Evolutionary conservation across 1,140 invertebrate genomes (phyloP), one percentile per base, ranked within the genome.

Genomic region (Helicoverpa zea): DNA sequence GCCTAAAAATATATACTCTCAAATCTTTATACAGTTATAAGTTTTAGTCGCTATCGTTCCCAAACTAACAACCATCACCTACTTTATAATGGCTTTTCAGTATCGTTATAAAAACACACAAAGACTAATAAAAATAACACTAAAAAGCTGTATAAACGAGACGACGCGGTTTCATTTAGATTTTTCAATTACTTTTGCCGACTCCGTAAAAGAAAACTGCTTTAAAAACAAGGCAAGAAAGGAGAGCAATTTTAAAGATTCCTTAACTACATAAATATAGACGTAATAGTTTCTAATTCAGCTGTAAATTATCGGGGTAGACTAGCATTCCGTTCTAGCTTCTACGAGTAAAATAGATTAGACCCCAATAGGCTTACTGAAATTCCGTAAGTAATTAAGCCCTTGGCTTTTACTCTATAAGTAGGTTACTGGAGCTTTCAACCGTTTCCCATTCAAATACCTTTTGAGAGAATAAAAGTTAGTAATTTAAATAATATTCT

Each of bases 311-410:
- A 7, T 2, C 13, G 12, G 68, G 64, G 52, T 56, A 76, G 73
- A 16, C 52, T 54, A 58, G 16, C 43, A 63, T 76, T 76, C 58
- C 73, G 52, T 72, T 54, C 13, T 61, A 18, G 58, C 12, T 61
- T 5, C 13, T 76, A 35, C 52, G 51, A 76, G 58, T 61, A 23
- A 76, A 76, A 76, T 61, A 61, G 73, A 76, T 63, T 51, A 76
- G 72, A 74, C 72, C 58, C 58, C 18, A 76, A 76, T 61, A 59
- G 58, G 73, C 35, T 63, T 58, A 73, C 7, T 43, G 29, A 58
- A 73, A 56, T 73, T 58, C 43, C 73, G 51, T 29, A 51, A 76
- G 73, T 63, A 76, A 76, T 76, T 63, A 76, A 76, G 73, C 63
- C 58, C 47, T 76, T 76, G 63, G 56, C 73, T 76, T 63, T 29